phyloP scores from a whole-genome alignment of 2,113 vertebrate species.

The Phoenicopterus ruber region DNA sequence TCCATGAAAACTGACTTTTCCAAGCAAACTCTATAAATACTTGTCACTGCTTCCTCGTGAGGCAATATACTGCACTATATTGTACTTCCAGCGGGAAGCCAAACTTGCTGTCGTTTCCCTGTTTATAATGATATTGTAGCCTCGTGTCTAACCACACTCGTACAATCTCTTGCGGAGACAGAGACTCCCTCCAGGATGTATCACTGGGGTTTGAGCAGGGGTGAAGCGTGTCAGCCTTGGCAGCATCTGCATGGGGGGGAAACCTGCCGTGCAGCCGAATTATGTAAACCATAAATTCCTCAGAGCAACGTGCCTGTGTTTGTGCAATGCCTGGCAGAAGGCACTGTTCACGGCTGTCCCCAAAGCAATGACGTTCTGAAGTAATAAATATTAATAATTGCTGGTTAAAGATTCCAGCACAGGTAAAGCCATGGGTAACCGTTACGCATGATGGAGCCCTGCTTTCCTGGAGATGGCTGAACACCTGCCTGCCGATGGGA shows the following conservation, averaged over 20 bases:
- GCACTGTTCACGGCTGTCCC: background rate
- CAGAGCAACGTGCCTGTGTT: background rate
- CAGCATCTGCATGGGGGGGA: accelerated
- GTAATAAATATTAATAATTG: constrained; percentile 51
- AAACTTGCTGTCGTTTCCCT: background rate
- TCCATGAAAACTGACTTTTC: background rate
- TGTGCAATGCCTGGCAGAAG: constrained; percentile 13
- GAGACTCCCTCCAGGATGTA: background rate
- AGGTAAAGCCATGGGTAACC: background rate
- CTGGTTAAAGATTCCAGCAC: background rate
- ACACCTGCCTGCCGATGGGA: no score
- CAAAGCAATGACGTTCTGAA: background rate
- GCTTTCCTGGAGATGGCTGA: background rate
- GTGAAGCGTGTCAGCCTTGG: background rate
- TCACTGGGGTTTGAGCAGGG: background rate
- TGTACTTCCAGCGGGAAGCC: background rate
- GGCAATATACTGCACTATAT: background rate
- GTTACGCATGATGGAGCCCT: no score
- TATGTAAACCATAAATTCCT: background rate
- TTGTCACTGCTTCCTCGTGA: background rate
- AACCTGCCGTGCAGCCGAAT: background rate
- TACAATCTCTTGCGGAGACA: background rate
- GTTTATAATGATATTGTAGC: background rate
- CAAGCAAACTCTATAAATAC: background rate
- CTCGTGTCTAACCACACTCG: background rate